Conservation (phyloP, 2,797 vertebrate species). For the Diceros bicornis region DNA sequence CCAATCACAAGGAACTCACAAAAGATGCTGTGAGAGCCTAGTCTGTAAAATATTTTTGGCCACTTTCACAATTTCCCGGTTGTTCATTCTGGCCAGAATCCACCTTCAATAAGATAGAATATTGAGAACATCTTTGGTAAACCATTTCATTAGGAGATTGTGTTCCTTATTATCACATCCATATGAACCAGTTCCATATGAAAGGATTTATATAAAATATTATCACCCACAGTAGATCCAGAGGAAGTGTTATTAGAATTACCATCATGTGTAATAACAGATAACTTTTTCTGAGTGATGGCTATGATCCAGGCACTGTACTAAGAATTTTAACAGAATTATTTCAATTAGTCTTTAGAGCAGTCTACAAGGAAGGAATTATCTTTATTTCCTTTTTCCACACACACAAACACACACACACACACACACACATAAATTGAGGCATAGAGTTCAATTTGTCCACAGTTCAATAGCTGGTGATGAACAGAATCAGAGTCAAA, state of each 20-base stretch:
- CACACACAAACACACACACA: neutral
- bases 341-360: neutral
- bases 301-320: neutral
- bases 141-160: neutral
- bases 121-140: conserved; percentile 20
- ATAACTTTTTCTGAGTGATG: neutral
- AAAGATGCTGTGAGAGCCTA: neutral
- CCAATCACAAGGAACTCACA: neutral
- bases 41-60: neutral
- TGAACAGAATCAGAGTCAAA: neutral
- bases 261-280: neutral
- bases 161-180: neutral
- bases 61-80: neutral
- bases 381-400: neutral
- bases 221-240: neutral
- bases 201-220: neutral
- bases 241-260: neutral
- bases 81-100: neutral
- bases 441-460: neutral
- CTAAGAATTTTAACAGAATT: neutral
- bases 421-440: neutral
- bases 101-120: neutral
- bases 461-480: neutral
- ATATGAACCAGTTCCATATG: neutral
- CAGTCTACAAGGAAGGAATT: neutral